Evolutionary conservation across 2,888 invertebrate species (phyloP).

Genomic region (Microplitis deprimator): DNA sequence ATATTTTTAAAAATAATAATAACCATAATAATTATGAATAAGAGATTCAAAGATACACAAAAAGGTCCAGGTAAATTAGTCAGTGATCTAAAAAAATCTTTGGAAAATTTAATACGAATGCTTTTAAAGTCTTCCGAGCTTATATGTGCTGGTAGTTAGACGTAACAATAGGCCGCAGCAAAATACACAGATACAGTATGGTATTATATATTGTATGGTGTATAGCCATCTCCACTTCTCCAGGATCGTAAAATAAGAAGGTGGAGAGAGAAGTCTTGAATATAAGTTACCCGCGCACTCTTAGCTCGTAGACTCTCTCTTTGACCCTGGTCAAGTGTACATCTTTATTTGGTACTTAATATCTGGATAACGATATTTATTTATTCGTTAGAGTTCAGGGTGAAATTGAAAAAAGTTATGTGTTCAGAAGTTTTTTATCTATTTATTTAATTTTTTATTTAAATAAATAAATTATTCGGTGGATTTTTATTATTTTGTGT

Average conservation of each 20-base stretch:
- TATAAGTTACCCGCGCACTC: conserved; percentile 63
- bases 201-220: not conserved
- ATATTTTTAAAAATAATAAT: not conserved
- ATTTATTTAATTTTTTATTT: not conserved
- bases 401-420: conserved; percentile 25
- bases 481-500: not conserved
- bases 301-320: conserved; percentile 66
- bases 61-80: too few species aligned
- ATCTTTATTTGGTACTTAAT: conserved; percentile 47
- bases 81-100: too few species aligned
- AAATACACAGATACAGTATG: not conserved
- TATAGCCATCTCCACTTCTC: conserved; percentile 9
- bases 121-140: too few species aligned
- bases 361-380: conserved; percentile 42
- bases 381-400: conserved; percentile 25
- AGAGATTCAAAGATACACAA: too few species aligned
- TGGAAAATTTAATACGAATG: too few species aligned
- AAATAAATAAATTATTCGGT: not conserved
- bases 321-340: conserved; percentile 65
- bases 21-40: too few species aligned
- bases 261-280: conserved; percentile 57
- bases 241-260: conserved; percentile 39
- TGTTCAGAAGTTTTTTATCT: conserved; percentile 19
- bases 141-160: too few species aligned
- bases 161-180: not conserved